These are phyloP conservation scores for Leptodactylus fallax DNA, from an alignment of 2,797 vertebrate species.

Conservation along the genomic window DNA sequence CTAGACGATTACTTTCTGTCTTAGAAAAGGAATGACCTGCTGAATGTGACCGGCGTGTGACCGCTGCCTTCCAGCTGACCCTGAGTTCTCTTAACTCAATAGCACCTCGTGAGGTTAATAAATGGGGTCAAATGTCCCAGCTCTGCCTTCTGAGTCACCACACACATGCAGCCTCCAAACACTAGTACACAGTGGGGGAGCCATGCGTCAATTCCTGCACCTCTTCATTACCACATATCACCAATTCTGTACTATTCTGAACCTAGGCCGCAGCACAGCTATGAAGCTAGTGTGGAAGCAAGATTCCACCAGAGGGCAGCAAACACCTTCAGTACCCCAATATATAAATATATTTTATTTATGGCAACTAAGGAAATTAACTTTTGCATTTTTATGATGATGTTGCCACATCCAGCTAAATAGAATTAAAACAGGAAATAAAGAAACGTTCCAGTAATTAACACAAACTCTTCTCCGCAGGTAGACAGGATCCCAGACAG, in stretches of 20 bases:
- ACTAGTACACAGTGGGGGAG: constrained; percentile 64
- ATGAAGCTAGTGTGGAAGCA: constrained; percentile 60
- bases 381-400: constrained; percentile 71
- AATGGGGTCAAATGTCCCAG: constrained; percentile 68
- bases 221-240: constrained; percentile 64
- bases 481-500: constrained; percentile 34
- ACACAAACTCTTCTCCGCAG: constrained; percentile 45
- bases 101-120: constrained; percentile 73
- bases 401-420: constrained; percentile 71
- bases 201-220: constrained; percentile 63
- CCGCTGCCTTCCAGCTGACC: constrained; percentile 97
- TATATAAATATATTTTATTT: constrained; percentile 60
- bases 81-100: constrained; percentile 73
- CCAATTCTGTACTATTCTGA: constrained; percentile 51
- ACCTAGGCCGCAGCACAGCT: constrained; percentile 16
- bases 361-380: constrained; percentile 71
- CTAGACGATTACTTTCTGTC: constrained; percentile 91
- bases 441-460: constrained; percentile 56
- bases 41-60: constrained; percentile 96
- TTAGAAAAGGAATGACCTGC: constrained; percentile 91
- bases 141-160: constrained; percentile 56
- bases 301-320: constrained; percentile 78
- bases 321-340: constrained; percentile 70
- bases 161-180: constrained; percentile 68
- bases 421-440: constrained; percentile 68